Evolutionary conservation across 2,113 vertebrate species (phyloP).

Genomic region (Arothron firmamentum): DNA sequence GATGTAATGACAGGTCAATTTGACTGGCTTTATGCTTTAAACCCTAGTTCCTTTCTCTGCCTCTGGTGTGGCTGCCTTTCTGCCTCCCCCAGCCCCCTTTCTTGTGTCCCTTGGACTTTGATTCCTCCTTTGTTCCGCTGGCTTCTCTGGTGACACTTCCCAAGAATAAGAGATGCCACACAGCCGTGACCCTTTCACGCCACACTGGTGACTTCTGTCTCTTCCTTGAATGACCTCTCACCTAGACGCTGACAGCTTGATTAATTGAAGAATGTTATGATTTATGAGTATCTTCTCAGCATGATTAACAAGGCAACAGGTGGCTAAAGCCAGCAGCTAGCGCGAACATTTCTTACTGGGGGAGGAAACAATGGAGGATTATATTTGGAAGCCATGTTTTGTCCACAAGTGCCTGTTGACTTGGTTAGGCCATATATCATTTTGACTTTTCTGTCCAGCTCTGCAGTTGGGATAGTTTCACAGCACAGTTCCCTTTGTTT

Average conservation of each 20-base stretch:
- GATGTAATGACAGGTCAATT: constrained; percentile 89
- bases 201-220: constrained; percentile 91
- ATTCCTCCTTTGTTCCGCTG: constrained; percentile 88
- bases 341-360: constrained; percentile 83
- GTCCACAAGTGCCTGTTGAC: constrained; percentile 65
- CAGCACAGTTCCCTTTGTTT: constrained; percentile 59
- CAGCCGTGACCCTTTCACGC: constrained; percentile 89
- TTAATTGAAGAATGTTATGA: constrained; percentile 99
- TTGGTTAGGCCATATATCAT: constrained; percentile 77
- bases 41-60: constrained; percentile 74
- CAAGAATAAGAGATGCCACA: constrained; percentile 96
- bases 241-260: constrained; percentile 95
- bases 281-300: constrained; percentile 99
- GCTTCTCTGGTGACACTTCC: constrained; percentile 85
- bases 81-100: constrained; percentile 63
- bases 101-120: constrained; percentile 81
- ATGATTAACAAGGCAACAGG: constrained; percentile 99
- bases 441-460: constrained; percentile 74
- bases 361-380: constrained; percentile 71
- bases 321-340: constrained; percentile 87
- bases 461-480: constrained; percentile 63
- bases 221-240: constrained; percentile 86
- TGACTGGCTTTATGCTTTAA: constrained; percentile 82
- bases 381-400: constrained; percentile 71
- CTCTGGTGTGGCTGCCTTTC: constrained; percentile 70